Evolutionary conservation across 2,113 vertebrate species (phyloP).

Genomic region (Myrmophylax atrothorax): DNA sequence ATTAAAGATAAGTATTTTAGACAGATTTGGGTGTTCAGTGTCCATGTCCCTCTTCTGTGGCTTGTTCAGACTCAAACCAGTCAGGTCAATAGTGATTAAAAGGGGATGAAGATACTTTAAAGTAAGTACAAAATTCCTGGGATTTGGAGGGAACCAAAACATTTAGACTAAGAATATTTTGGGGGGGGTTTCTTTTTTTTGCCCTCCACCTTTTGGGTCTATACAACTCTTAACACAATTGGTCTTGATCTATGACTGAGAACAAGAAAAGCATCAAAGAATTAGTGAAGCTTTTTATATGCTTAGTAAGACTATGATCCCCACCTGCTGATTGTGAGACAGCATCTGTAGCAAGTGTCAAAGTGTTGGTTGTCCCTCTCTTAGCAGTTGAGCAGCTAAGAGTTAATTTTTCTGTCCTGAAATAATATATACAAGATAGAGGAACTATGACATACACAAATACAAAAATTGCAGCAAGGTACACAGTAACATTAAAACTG

Average conservation of each 20-base stretch:
- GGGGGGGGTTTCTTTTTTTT: accelerated
- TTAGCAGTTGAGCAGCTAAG: background rate
- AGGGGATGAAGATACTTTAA: background rate
- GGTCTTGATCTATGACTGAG: background rate
- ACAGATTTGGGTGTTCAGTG: background rate
- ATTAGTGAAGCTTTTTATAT: background rate
- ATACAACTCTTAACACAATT: background rate
- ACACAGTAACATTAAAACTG: background rate
- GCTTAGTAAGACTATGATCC: background rate
- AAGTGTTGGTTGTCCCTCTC: background rate
- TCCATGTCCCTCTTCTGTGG: background rate
- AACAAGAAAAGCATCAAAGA: background rate
- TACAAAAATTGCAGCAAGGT: background rate
- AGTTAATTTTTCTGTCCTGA: background rate
- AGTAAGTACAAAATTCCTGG: background rate
- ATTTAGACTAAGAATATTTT: background rate
- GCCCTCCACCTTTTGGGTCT: background rate
- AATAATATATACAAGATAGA: background rate
- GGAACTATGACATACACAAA: background rate
- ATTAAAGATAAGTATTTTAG: background rate
- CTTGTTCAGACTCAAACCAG: background rate
- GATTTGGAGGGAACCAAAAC: background rate
- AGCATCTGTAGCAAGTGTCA: background rate
- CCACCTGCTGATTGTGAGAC: background rate
- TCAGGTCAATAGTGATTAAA: background rate